Conservation (phyloP, 1,140 invertebrate species). For the Helicoverpa zea region DNA sequence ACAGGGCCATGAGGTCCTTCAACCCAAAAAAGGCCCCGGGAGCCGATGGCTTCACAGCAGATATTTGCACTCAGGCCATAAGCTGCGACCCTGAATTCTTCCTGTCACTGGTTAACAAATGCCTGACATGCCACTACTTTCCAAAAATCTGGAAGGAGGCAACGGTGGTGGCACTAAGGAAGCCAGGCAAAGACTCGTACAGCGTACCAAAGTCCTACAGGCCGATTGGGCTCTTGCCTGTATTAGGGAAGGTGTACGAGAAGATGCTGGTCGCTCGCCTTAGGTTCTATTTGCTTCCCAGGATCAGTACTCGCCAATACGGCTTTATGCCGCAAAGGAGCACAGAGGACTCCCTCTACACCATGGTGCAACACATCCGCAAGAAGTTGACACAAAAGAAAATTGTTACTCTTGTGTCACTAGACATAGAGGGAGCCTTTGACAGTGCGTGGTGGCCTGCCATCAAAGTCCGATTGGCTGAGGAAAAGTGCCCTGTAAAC, state of each 20-base stretch:
- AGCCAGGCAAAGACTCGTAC: conserved; percentile 47
- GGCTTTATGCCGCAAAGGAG: conserved; percentile 51
- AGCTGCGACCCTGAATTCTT: background rate
- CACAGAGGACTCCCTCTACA: conserved; percentile 56
- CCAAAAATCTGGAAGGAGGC: conserved; percentile 49
- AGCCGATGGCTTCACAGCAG: conserved; percentile 38
- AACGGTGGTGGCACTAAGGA: conserved; percentile 36
- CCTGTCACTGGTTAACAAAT: conserved; percentile 27
- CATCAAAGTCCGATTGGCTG: conserved; percentile 26
- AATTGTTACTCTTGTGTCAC: conserved; percentile 9
- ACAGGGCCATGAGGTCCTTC: background rate
- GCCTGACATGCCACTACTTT: conserved; percentile 18
- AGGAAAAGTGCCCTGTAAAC: conserved; percentile 34
- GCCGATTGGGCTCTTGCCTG: conserved; percentile 50
- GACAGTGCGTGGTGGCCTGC: conserved; percentile 46
- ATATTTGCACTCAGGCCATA: conserved; percentile 25
- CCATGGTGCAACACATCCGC: conserved; percentile 28
- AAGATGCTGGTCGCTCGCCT: conserved; percentile 48
- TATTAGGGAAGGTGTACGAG: conserved; percentile 52
- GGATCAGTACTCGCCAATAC: conserved; percentile 47
- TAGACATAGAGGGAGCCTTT: conserved; percentile 47
- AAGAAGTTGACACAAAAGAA: conserved; percentile 13
- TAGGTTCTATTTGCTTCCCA: conserved; percentile 32
- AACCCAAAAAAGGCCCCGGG: conserved; percentile 55
- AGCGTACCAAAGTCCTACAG: conserved; percentile 42